These are phyloP conservation scores for Australoheros facetus DNA, from an alignment of 2,797 vertebrate genomes.

Conservation along the genomic window DNA sequence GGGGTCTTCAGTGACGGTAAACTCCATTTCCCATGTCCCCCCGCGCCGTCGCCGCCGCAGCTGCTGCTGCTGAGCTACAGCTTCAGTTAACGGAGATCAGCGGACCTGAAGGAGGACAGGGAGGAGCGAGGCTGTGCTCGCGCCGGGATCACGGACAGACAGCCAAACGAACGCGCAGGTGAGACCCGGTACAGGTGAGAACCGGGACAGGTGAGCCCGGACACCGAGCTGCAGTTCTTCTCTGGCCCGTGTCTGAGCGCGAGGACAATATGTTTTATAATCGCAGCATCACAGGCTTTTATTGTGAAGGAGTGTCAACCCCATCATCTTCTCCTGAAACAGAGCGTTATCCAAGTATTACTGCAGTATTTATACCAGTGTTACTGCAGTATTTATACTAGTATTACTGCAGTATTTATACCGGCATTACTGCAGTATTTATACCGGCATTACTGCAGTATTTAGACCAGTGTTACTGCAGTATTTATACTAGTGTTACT, in stretches of 20 bases:
- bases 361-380: not conserved
- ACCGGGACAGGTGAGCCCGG: not conserved
- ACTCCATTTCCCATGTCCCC: constrained; percentile 34
- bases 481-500: not conserved
- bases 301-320: constrained; percentile 19
- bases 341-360: not conserved
- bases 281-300: constrained; percentile 27
- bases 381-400: not conserved
- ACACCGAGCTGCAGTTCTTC: not conserved
- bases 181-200: not conserved
- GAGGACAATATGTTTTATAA: not conserved
- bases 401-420: not conserved
- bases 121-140: not conserved
- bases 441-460: not conserved
- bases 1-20: not conserved
- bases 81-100: constrained; percentile 8
- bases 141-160: not conserved
- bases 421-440: not conserved
- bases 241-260: not conserved
- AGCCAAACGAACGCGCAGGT: not conserved
- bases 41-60: not conserved
- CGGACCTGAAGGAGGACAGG: constrained; percentile 31
- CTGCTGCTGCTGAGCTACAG: not conserved
- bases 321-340: not conserved
- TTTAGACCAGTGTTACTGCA: not conserved